Conservation (phyloP, 2,113 vertebrate genomes). For the Oreochromis tanganicae region DNA sequence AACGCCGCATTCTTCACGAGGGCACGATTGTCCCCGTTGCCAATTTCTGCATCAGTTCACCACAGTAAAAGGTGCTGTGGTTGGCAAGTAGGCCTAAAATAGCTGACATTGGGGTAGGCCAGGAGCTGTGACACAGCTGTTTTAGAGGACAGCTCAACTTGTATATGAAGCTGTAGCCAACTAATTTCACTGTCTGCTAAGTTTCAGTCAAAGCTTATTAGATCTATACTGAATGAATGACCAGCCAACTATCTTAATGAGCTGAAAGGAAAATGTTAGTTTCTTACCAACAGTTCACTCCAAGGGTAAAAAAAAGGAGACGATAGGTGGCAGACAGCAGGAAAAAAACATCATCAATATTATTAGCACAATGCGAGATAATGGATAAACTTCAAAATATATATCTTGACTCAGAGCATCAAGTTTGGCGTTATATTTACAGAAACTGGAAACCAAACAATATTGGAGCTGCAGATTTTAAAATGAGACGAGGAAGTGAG, state of each 20-base stretch:
- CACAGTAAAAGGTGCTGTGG: constrained; percentile 45
- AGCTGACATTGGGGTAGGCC: constrained; percentile 52
- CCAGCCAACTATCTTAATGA: constrained; percentile 37
- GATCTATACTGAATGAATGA: constrained; percentile 30
- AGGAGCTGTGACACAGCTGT: constrained; percentile 64
- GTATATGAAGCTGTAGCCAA: constrained; percentile 45
- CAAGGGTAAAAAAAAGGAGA: not conserved
- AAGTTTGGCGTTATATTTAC: not conserved
- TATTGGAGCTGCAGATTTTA: not conserved
- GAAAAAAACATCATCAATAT: not conserved
- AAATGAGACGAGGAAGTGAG: constrained; percentile 2
- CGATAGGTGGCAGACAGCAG: not conserved
- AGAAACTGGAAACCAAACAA: not conserved
- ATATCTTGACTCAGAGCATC: not conserved
- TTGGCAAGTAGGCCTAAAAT: constrained; percentile 58
- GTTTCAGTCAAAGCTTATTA: constrained; percentile 58
- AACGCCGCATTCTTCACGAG: constrained; percentile 48
- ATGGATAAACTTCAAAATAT: not conserved
- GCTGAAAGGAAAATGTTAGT: constrained; percentile 16
- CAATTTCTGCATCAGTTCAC: constrained; percentile 56
- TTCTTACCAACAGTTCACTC: not conserved
- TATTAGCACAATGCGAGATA: not conserved
- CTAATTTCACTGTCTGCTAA: constrained; percentile 66
- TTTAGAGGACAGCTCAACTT: constrained; percentile 59
- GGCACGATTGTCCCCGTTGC: constrained; percentile 24